phyloP scores from a whole-genome alignment of 2,888 invertebrate genomes.

The Dysmachus trigonus region DNA sequence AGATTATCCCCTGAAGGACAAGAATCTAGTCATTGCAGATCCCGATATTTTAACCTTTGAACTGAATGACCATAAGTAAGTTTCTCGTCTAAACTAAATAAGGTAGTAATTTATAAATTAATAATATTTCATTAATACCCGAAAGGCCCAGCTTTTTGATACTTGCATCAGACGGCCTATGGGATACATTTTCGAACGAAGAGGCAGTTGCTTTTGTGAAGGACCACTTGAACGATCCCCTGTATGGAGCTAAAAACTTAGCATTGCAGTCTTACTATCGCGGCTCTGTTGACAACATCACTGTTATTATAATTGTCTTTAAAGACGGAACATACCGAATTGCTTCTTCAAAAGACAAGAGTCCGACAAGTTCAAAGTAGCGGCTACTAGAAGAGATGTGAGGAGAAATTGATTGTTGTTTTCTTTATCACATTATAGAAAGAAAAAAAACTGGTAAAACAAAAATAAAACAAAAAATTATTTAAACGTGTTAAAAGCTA shows the following conservation, averaged over 20 bases:
- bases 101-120: not conserved
- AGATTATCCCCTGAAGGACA: constrained; percentile 94
- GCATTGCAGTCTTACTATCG: constrained; percentile 90
- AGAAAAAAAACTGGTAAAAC: not conserved
- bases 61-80: constrained; percentile 77
- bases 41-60: constrained; percentile 95
- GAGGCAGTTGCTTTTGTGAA: constrained; percentile 91
- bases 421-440: not conserved
- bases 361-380: not conserved
- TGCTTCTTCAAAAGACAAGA: constrained; percentile 47
- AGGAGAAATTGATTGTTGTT: not conserved
- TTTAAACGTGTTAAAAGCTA: not conserved
- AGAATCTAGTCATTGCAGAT: constrained; percentile 92
- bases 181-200: constrained; percentile 96
- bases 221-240: constrained; percentile 83
- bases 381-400: not conserved
- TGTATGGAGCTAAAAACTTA: constrained; percentile 91
- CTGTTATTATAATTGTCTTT: constrained; percentile 89
- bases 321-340: constrained; percentile 66
- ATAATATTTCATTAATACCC: not conserved
- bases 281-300: constrained; percentile 95
- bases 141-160: constrained; percentile 83
- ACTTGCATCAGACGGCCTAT: constrained; percentile 93
- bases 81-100: not conserved
- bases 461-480: not conserved